These are phyloP conservation scores for Patiria pectinifera DNA, from an alignment of 53 echinoderm and acorn worm genomes.

Conservation along the genomic window DNA sequence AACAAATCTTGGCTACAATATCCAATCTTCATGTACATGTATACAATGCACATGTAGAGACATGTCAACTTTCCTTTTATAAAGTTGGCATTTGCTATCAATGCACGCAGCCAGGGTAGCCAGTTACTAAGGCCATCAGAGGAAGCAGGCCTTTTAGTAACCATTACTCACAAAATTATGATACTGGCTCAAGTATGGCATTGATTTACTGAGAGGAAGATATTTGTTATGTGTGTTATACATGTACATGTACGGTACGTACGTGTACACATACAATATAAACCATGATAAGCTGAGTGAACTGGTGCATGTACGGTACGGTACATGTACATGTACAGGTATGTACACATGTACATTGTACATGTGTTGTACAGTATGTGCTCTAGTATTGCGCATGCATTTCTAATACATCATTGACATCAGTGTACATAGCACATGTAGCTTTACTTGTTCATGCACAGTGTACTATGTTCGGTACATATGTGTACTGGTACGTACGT, in stretches of 20 bases:
- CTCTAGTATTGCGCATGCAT: too few species aligned
- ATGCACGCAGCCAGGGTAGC: neutral
- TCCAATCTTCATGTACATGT: too few species aligned
- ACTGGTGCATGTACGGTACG: neutral
- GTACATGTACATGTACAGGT: neutral
- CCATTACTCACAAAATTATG: slow-evolving; percentile 52
- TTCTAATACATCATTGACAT: too few species aligned
- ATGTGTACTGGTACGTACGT: neutral
- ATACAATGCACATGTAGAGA: too few species aligned
- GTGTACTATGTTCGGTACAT: neutral
- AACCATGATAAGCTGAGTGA: too few species aligned
- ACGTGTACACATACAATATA: neutral
- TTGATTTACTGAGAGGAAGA: slow-evolving; percentile 48
- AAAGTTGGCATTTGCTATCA: neutral
- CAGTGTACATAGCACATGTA: neutral
- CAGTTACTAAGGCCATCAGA: neutral
- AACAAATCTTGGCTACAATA: too few species aligned
- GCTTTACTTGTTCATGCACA: neutral
- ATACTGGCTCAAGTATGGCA: slow-evolving; percentile 22
- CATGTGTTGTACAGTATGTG: too few species aligned
- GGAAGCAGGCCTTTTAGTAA: slow-evolving; percentile 30
- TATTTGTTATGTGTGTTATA: slow-evolving; percentile 35
- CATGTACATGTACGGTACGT: slow-evolving; percentile 1
- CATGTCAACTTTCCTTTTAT: neutral
- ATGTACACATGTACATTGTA: neutral